These are phyloP conservation scores for Anas platyrhynchos DNA, from an alignment of 2,113 vertebrate genomes.

Conservation along the genomic window DNA sequence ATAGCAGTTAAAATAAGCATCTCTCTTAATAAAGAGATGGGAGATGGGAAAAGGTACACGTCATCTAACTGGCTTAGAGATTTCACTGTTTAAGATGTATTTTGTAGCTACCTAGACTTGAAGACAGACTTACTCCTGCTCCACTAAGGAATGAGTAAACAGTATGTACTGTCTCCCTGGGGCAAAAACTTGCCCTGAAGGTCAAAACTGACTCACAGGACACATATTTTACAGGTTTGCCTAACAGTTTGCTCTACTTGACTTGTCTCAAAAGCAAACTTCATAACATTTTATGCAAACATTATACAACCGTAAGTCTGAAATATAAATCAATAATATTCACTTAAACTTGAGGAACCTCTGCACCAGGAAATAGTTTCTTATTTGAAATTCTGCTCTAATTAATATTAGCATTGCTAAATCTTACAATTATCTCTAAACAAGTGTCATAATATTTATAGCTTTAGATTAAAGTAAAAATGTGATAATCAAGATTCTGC, in stretches of 20 bases:
- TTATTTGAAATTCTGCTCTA: not conserved
- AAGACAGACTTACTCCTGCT: not conserved
- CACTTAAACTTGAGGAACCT: not conserved
- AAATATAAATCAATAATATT: conserved; percentile 13
- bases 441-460: not conserved
- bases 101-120: not conserved
- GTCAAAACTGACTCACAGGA: conserved; percentile 12
- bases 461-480: not conserved
- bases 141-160: fast-evolving
- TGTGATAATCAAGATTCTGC: not conserved
- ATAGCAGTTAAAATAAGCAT: not conserved
- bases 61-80: not conserved
- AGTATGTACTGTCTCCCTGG: not conserved
- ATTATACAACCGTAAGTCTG: conserved; percentile 17
- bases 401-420: not conserved
- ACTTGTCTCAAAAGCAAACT: conserved; percentile 34
- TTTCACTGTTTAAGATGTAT: not conserved
- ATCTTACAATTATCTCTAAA: not conserved
- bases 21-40: not conserved
- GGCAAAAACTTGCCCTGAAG: conserved; percentile 17
- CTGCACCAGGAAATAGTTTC: not conserved
- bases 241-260: not conserved
- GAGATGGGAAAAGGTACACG: not conserved
- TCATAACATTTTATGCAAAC: conserved; percentile 32
- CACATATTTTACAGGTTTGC: not conserved